Evolutionary conservation across 2,113 vertebrate genomes (phyloP).

Genomic region (Chloroceryle aenea): DNA sequence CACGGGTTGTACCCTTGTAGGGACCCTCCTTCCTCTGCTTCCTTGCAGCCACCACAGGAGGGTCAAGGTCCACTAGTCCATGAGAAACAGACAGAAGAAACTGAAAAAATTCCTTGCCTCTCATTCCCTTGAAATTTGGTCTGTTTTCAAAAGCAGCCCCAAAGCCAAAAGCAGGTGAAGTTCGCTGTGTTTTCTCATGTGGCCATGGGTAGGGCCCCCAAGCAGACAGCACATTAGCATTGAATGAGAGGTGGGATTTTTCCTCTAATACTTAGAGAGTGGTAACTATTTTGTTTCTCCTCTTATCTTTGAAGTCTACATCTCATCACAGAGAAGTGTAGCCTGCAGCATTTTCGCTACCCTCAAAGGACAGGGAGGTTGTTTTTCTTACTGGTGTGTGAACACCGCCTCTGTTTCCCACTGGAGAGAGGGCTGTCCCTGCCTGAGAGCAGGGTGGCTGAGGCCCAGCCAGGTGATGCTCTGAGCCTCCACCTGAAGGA

Average conservation of each 20-base stretch:
- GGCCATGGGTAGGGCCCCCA: not conserved
- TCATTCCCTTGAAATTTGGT: not conserved
- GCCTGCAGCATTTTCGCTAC: not conserved
- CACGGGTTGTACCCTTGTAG: not conserved
- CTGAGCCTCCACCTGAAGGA: not conserved
- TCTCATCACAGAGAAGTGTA: not conserved
- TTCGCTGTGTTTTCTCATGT: not conserved
- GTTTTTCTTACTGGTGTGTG: not conserved
- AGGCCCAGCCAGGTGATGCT: not conserved
- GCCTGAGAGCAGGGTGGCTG: not conserved
- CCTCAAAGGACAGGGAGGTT: not conserved
- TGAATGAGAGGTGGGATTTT: not conserved
- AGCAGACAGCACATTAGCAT: not conserved
- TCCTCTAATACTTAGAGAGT: not conserved
- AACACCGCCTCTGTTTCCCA: accelerated
- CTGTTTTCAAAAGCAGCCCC: not conserved
- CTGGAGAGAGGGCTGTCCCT: not conserved
- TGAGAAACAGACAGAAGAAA: not conserved
- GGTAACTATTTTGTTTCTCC: not conserved
- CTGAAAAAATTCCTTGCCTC: not conserved
- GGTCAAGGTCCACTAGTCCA: not conserved
- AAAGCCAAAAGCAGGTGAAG: not conserved
- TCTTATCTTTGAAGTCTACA: not conserved
- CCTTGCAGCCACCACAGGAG: not conserved
- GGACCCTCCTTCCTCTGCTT: not conserved